Conservation (phyloP, 2,113 vertebrate species). For the Eulacestoma nigropectus region DNA sequence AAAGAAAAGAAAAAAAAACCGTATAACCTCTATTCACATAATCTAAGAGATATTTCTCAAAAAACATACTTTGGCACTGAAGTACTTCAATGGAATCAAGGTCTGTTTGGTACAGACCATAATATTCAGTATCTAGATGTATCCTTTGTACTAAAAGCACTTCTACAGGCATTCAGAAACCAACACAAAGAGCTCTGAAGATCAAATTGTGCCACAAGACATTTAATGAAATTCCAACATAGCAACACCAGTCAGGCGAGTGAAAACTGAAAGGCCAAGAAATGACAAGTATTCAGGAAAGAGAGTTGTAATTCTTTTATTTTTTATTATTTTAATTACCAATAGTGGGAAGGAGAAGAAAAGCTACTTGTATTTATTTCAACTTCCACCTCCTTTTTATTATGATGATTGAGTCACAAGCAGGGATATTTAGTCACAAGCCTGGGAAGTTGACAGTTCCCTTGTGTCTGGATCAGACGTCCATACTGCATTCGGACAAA, state of each 20-base stretch:
- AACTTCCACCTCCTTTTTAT: neutral
- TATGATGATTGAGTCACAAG: neutral
- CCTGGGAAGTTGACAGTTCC: neutral
- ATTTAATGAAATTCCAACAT: neutral
- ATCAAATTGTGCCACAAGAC: neutral
- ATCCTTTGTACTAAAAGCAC: neutral
- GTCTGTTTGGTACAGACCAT: neutral
- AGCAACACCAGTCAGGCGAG: neutral
- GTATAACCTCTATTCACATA: neutral
- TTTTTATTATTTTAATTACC: neutral
- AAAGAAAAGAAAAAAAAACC: neutral
- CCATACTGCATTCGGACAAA: neutral
- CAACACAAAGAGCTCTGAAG: neutral
- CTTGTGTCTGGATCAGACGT: neutral
- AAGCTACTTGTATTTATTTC: neutral
- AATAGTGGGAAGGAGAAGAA: neutral
- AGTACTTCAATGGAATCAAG: neutral
- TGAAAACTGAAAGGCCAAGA: neutral
- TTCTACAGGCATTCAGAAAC: neutral
- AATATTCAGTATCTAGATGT: neutral
- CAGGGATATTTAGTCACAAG: neutral
- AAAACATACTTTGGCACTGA: neutral
- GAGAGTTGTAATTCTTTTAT: neutral
- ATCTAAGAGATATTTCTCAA: neutral
- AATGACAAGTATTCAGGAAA: neutral